Evolutionary conservation across 1,140 invertebrate genomes (phyloP).

Genomic region (Notospermus geniculatus): DNA sequence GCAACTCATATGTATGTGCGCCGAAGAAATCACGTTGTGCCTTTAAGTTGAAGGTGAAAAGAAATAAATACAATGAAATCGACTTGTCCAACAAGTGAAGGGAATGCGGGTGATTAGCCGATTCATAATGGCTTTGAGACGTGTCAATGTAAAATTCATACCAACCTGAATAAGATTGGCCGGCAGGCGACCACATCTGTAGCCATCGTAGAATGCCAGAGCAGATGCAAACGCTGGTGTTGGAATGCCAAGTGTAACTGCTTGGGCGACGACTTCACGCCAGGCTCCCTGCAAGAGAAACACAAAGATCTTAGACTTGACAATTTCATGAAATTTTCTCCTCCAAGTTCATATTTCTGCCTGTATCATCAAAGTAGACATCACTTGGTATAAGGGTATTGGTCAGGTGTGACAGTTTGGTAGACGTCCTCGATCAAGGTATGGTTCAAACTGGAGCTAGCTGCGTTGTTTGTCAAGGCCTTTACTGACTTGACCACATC

Average conservation of each 20-base stretch:
- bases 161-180: conserved; percentile 86
- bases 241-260: conserved; percentile 77
- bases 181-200: conserved; percentile 74
- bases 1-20: conserved; percentile 95
- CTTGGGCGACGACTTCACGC: conserved; percentile 61
- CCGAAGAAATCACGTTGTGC: conserved; percentile 99
- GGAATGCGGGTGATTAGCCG: too few relatives aligned
- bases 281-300: conserved; percentile 55
- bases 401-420: background rate
- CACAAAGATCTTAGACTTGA: background rate
- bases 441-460: too few relatives aligned
- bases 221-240: conserved; percentile 90
- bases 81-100: too few relatives aligned
- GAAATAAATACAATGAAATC: too few relatives aligned
- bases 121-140: too few relatives aligned
- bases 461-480: too few relatives aligned
- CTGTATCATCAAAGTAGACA: background rate
- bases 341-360: too few relatives aligned
- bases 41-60: conserved; percentile 57
- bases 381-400: background rate
- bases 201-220: conserved; percentile 96
- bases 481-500: background rate
- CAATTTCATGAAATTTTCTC: background rate
- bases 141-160: too few relatives aligned
- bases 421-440: too few relatives aligned